A percentile compares a stretch with the other conserved stretches of the same genome.
Evolutionary conservation across 2,888 invertebrate genomes (phyloP).

Genomic region (Drosophila parthenogenetica): DNA sequence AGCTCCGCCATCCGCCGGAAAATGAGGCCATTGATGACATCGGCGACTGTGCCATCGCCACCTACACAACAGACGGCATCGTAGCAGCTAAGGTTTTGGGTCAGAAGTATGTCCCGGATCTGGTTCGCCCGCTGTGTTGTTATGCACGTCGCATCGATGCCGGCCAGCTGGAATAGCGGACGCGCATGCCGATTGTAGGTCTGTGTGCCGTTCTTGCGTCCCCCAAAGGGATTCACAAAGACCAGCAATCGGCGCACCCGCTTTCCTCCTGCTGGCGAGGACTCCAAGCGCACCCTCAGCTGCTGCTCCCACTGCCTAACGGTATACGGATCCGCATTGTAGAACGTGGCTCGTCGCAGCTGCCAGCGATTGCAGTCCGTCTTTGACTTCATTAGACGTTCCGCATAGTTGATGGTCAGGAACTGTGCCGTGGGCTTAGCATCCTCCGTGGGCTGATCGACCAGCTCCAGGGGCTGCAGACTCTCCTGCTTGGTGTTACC

Average conservation of each 20-base stretch:
- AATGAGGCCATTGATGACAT: slow-evolving; percentile 90
- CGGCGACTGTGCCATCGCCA: slow-evolving; percentile 94
- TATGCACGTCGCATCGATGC: slow-evolving; percentile 88
- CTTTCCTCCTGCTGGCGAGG: slow-evolving; percentile 48
- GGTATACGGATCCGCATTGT: slow-evolving; percentile 87
- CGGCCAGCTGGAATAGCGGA: slow-evolving; percentile 88
- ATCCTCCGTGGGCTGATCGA: slow-evolving; percentile 17
- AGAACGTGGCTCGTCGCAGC: slow-evolving; percentile 86
- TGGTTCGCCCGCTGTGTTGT: slow-evolving; percentile 92
- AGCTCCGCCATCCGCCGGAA: slow-evolving; percentile 86
- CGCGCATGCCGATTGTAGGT: slow-evolving; percentile 91
- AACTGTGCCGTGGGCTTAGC: slow-evolving; percentile 84
- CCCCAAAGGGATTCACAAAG: slow-evolving; percentile 94
- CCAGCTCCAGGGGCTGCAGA: slow-evolving; percentile 38
- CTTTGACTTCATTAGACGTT: slow-evolving; percentile 84
- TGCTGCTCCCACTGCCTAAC: slow-evolving; percentile 88
- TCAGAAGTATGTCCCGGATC: slow-evolving; percentile 89
- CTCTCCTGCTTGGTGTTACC: slow-evolving; percentile 78
- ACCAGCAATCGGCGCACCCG: slow-evolving; percentile 90
- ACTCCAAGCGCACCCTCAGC: slow-evolving; percentile 84
- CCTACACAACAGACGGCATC: slow-evolving; percentile 93
- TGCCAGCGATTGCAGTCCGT: slow-evolving; percentile 87
- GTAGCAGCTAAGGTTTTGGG: slow-evolving; percentile 87
- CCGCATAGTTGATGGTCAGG: slow-evolving; percentile 87
- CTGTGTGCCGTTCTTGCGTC: slow-evolving; percentile 89